Percentiles rank a stretch among this genome's conserved stretches.
phyloP scores from a whole-genome alignment of 2,113 vertebrate species.

The Dicentrarchus labrax region DNA sequence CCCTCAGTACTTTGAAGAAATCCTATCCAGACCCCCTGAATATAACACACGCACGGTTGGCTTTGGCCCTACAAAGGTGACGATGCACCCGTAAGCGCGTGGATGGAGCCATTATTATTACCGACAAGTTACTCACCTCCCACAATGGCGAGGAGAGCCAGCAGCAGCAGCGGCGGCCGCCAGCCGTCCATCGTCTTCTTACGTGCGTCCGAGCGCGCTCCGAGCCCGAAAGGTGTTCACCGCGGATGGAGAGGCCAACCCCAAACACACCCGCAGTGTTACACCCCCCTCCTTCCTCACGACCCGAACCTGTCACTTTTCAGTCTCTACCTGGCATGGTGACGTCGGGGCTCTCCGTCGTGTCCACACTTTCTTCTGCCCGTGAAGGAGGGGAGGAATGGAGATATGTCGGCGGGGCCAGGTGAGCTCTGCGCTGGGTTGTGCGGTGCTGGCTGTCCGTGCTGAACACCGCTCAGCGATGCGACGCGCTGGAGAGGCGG shows the following conservation, averaged over 20 bases:
- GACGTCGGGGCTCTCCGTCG: conserved; percentile 57
- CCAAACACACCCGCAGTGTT: conserved; percentile 63
- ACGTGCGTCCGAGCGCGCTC: conserved; percentile 63
- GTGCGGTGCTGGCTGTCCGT: conserved; percentile 50
- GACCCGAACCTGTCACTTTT: conserved; percentile 42
- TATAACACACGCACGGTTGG: neutral
- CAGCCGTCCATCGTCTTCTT: conserved; percentile 76
- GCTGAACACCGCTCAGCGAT: conserved; percentile 56
- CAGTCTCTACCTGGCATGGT: conserved; percentile 74
- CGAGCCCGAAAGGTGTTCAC: conserved; percentile 74
- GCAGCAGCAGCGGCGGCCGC: conserved; percentile 75
- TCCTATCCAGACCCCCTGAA: neutral
- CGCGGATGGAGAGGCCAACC: conserved; percentile 66
- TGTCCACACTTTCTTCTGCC: conserved; percentile 25
- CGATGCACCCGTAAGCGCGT: conserved; percentile 34
- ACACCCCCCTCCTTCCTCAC: conserved; percentile 55
- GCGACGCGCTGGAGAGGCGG: conserved; percentile 71
- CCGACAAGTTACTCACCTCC: conserved; percentile 82
- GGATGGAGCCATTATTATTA: conserved; percentile 50
- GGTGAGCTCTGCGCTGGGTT: conserved; percentile 65
- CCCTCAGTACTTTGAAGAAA: conserved; percentile 9
- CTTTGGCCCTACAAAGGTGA: conserved; percentile 41
- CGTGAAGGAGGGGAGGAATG: neutral
- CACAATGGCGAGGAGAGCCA: conserved; percentile 83
- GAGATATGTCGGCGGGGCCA: conserved; percentile 39